These are phyloP conservation scores for Liposcelis brunnea DNA, from an alignment of 2,888 invertebrate species.

Conservation along the genomic window DNA sequence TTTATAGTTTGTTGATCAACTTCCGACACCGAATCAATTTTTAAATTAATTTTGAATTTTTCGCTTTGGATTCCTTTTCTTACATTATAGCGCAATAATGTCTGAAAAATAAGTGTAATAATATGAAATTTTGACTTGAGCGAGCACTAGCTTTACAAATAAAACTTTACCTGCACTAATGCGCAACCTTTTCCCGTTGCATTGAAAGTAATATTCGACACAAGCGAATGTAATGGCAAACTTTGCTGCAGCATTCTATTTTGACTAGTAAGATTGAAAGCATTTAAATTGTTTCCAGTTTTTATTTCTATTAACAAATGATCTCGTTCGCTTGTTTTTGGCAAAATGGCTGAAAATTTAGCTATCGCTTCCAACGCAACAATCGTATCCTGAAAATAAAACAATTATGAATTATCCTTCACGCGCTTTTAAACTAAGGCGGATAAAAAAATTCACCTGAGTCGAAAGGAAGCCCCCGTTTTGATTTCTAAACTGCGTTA, in stretches of 20 bases:
- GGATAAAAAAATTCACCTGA: constrained; percentile 31
- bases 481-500: constrained; percentile 45
- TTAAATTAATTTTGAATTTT: constrained; percentile 33
- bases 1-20: constrained; percentile 24
- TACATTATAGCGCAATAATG: constrained; percentile 33
- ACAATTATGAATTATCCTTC: neutral
- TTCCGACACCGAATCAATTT: constrained; percentile 26
- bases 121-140: constrained; percentile 1
- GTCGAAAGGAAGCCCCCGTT: constrained; percentile 60
- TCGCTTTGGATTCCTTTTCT: constrained; percentile 29
- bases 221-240: constrained; percentile 27
- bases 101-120: constrained; percentile 22
- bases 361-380: constrained; percentile 41
- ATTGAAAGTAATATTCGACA: constrained; percentile 29
- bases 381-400: constrained; percentile 35
- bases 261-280: constrained; percentile 27
- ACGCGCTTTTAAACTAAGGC: neutral
- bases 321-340: constrained; percentile 23
- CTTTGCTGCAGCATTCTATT: constrained; percentile 33
- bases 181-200: constrained; percentile 37
- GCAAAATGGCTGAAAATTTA: constrained; percentile 32
- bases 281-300: constrained; percentile 26
- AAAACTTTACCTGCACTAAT: constrained; percentile 31
- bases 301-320: constrained; percentile 30
- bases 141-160: neutral